These are phyloP conservation scores for Saxidomus purpurata DNA, from an alignment of 1,140 invertebrate species.

Conservation along the genomic window DNA sequence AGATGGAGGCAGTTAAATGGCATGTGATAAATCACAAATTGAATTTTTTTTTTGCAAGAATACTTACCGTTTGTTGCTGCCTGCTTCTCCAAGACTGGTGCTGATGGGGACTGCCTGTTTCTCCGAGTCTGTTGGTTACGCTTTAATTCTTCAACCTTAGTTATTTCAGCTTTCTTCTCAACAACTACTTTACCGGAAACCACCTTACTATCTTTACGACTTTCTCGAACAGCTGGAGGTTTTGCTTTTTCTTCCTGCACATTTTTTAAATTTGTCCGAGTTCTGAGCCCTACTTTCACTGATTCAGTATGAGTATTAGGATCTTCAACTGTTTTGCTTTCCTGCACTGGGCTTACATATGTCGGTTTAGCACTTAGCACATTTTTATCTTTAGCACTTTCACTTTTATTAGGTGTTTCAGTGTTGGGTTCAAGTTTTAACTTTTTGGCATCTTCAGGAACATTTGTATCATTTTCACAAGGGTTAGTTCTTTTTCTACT, in stretches of 20 bases:
- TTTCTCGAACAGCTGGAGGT: not conserved
- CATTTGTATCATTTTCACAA: conserved; percentile 9
- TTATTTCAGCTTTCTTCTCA: conserved; percentile 47
- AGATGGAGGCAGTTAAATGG: no score
- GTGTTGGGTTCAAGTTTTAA: conserved; percentile 38
- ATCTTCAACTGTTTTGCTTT: conserved; percentile 7
- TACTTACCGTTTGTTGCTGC: not conserved
- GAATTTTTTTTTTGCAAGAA: no score
- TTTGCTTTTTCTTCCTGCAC: conserved; percentile 41
- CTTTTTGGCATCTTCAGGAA: conserved; percentile 40
- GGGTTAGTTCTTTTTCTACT: conserved; percentile 61
- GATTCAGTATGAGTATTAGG: conserved; percentile 47
- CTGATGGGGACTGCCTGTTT: conserved; percentile 65
- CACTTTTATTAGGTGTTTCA: conserved; percentile 27
- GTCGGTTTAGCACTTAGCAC: conserved; percentile 42
- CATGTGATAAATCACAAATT: no score
- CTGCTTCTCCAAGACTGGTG: conserved; percentile 19
- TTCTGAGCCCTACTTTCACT: conserved; percentile 54
- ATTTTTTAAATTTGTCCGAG: conserved; percentile 56
- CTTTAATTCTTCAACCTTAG: conserved; percentile 31
- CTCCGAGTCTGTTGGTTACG: conserved; percentile 39
- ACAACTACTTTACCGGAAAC: not conserved
- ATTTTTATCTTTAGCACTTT: conserved; percentile 53
- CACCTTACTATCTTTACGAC: conserved; percentile 44
- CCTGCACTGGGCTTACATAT: not conserved